These are phyloP conservation scores for Drosophila kikkawai DNA, from an alignment of 1,140 invertebrate genomes.

Conservation along the genomic window DNA sequence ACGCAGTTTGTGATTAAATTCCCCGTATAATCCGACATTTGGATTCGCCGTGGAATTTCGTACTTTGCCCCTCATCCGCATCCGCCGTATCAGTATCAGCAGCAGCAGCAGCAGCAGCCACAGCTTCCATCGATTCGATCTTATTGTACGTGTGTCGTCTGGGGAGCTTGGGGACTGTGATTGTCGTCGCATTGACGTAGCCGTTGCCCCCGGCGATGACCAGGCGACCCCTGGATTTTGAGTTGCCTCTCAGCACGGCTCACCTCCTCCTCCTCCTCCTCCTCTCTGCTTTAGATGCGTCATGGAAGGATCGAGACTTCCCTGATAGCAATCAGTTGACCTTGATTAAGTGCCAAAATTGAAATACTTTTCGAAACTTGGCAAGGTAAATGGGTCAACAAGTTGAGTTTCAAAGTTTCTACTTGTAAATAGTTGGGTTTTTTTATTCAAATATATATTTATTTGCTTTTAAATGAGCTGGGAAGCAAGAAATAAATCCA, in stretches of 20 bases:
- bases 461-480: not conserved
- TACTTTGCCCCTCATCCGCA: constrained; percentile 57
- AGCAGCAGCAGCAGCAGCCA: constrained; percentile 22
- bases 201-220: constrained; percentile 20
- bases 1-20: not conserved
- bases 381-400: constrained; percentile 14
- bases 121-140: constrained; percentile 6
- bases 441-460: not conserved
- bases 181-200: constrained; percentile 31
- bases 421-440: not conserved
- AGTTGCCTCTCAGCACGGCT: not conserved
- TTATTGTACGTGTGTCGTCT: constrained; percentile 21
- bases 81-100: constrained; percentile 48
- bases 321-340: not conserved
- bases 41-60: constrained; percentile 57
- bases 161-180: constrained; percentile 19
- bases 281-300: constrained; percentile 9
- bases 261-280: not conserved
- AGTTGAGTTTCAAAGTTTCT: not conserved
- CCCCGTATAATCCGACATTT: constrained; percentile 32
- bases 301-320: constrained; percentile 15
- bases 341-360: not conserved
- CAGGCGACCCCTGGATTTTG: constrained; percentile 18
- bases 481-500: not conserved
- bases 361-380: not conserved